Conservation (phyloP, 1,140 invertebrate species). For the Drosophila subobscura region DNA sequence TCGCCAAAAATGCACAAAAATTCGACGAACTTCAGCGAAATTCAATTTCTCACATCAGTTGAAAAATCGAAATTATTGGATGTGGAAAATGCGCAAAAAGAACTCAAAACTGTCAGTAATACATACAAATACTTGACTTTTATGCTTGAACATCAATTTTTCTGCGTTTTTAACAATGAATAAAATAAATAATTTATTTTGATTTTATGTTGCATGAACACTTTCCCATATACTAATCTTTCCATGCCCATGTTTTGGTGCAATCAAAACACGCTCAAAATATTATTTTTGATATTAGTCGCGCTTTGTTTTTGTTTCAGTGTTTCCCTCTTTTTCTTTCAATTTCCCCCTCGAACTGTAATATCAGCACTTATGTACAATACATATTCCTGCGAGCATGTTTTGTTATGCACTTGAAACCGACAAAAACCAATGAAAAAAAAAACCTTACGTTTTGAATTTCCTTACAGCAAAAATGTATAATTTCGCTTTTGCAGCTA, state of each 20-base stretch:
- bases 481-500: background rate
- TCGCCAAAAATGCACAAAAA: conserved; percentile 25
- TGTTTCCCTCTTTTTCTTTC: background rate
- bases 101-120: conserved; percentile 1
- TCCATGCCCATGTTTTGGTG: background rate
- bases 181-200: background rate
- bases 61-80: conserved; percentile 17
- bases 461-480: conserved; percentile 37
- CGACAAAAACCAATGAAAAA: background rate
- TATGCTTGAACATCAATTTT: conserved; percentile 25
- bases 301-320: background rate
- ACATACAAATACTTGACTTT: background rate
- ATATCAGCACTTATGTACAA: conserved; percentile 31
- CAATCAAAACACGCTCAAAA: conserved; percentile 13
- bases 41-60: conserved; percentile 40
- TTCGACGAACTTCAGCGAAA: conserved; percentile 16
- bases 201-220: background rate
- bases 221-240: no score
- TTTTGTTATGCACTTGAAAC: conserved; percentile 53
- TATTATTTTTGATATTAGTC: background rate
- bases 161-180: conserved; percentile 13
- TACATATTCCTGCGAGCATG: background rate
- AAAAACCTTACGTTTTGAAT: conserved; percentile 49
- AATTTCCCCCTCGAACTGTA: conserved; percentile 23
- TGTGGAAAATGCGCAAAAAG: conserved; percentile 1